Percentiles rank a stretch among this genome's conserved stretches.
Evolutionary conservation across 1,140 invertebrate species (phyloP).

Genomic region (Thalassaphorura encarpata): DNA sequence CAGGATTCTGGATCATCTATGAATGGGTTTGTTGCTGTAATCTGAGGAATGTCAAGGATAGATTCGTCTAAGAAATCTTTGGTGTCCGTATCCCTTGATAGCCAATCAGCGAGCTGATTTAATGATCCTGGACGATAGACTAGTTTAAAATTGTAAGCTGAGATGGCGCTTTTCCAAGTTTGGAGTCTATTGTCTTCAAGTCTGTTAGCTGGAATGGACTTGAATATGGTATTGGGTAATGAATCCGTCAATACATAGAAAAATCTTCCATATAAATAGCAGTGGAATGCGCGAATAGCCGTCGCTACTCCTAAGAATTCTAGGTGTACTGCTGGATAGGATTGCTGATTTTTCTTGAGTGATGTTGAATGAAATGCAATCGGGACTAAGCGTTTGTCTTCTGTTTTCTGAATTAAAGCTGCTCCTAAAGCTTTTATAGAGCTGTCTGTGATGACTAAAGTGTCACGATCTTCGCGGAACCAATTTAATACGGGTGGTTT

Average conservation of each 20-base stretch:
- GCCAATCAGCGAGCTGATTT: too few relatives aligned
- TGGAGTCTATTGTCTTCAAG: too few relatives aligned
- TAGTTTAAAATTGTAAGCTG: background rate
- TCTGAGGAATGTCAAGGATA: too few relatives aligned
- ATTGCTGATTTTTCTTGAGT: background rate
- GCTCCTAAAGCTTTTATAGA: background rate
- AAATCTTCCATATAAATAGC: background rate
- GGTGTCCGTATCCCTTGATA: too few relatives aligned
- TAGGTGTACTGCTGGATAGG: background rate
- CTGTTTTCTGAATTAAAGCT: background rate
- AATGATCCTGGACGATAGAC: background rate
- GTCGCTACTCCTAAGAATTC: background rate
- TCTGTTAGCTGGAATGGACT: background rate
- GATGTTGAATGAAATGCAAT: background rate
- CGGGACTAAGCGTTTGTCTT: background rate
- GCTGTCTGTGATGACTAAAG: too few relatives aligned
- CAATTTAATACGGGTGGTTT: background rate
- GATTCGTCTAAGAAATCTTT: too few relatives aligned
- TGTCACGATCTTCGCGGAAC: background rate
- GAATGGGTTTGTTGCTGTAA: too few relatives aligned
- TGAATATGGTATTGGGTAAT: background rate
- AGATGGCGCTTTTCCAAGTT: background rate
- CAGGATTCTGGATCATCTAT: too few relatives aligned
- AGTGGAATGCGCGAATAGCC: too few relatives aligned
- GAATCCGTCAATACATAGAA: background rate